Conservation (phyloP, 2,797 vertebrate species). For the Onychomys arenicola region DNA sequence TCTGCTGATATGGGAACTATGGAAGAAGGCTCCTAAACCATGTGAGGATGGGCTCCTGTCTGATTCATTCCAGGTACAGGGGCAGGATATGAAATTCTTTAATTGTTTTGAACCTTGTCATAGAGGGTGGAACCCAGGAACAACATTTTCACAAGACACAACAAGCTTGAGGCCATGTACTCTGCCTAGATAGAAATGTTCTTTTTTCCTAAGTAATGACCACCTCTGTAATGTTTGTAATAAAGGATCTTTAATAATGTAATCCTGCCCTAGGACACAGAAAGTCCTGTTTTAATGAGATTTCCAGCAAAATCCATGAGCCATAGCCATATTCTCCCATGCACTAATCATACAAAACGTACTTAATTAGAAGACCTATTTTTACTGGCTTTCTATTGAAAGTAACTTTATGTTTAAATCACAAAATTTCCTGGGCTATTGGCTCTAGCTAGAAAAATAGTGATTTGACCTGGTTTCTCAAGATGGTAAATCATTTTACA, state of each 20-base stretch:
- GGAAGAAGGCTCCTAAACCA: neutral
- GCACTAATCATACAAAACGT: neutral
- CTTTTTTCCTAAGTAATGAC: neutral
- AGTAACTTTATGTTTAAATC: neutral
- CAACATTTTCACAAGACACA: neutral
- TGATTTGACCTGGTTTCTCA: neutral
- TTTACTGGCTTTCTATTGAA: neutral
- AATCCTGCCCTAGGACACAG: neutral
- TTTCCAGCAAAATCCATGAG: neutral
- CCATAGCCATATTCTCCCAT: neutral
- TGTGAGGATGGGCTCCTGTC: neutral
- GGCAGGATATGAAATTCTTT: neutral
- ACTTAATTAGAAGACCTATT: neutral
- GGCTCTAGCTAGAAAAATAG: neutral
- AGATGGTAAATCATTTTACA: neutral
- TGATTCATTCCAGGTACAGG: neutral
- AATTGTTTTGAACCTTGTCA: neutral
- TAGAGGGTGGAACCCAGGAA: neutral
- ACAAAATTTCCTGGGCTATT: neutral
- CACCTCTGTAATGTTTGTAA: neutral
- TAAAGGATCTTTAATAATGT: neutral
- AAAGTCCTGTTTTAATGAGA: neutral
- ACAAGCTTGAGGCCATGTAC: neutral
- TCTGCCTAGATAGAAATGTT: neutral
- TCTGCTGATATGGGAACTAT: neutral